Evolutionary conservation across 1,140 invertebrate genomes (phyloP), one percentile per base, ranked within the genome.

Genomic region (Drusus annulatus): DNA sequence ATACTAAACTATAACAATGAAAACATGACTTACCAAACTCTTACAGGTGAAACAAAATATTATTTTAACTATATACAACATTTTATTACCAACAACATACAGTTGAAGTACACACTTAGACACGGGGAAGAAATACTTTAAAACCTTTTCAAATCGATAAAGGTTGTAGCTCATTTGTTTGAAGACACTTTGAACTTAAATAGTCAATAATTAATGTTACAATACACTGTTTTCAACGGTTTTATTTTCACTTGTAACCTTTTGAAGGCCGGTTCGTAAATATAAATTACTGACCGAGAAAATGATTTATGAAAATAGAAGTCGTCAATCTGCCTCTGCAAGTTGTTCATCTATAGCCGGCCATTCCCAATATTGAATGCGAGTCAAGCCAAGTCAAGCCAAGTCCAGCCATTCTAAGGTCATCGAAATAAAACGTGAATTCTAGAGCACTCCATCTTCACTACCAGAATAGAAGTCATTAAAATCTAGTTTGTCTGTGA

Each of bases 391-490:
- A 45, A 45, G 36, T n/a, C n/a, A 56, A 56, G n/a, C 19, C n/a
- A 4, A 56, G n/a, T 6, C 19, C 6, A n/a, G 54, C n/a, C n/a
- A 56, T 21, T 28, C 62, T 10, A 63, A 63, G 21, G 62, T 25
- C 62, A 63, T 16, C 7, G 16, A 28, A 28, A 16, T 63, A 28
- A 31, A 63, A 25, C 62, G 8, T 25, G 25, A 63, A 28, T 50
- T 50, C 16, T 71, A 19, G 31, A 50, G 28, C 68, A 28, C 25
- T 25, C 23, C 13, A 31, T 28, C 62, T 25, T 50, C 31, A 50
- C 31, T 71, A 71, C 36, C 19, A 45, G 36, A 71, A 71, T 71
- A 71, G 50, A 63, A 31, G 16, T 16, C 25, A 25, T 60, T 60
- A 60, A 60, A 23, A 15, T 60, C 17, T 60, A 23, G 16, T 23